phyloP scores from a whole-genome alignment of 1,140 invertebrate genomes.

The Panagrolaimus sp. region DNA sequence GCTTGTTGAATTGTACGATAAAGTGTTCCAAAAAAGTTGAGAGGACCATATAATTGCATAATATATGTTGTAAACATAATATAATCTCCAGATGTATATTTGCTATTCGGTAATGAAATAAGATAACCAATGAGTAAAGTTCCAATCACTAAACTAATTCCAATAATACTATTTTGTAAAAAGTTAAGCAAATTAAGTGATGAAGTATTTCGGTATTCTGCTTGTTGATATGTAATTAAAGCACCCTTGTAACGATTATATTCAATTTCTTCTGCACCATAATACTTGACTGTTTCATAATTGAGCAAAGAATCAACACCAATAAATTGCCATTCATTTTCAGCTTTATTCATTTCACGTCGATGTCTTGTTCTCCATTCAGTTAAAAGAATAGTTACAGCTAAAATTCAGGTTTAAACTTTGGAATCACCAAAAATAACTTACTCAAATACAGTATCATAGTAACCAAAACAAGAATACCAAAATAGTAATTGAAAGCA shows the following conservation, averaged over 20 bases:
- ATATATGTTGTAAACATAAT: slow-evolving; percentile 88
- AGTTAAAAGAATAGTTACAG: slow-evolving; percentile 76
- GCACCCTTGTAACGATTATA: slow-evolving; percentile 75
- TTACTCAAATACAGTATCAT: slow-evolving; percentile 87
- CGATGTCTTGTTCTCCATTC: slow-evolving; percentile 94
- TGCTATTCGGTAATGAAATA: slow-evolving; percentile 66
- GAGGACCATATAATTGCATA: slow-evolving; percentile 86
- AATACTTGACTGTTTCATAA: slow-evolving; percentile 97
- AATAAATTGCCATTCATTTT: slow-evolving; percentile 81
- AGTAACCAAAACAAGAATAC: slow-evolving; percentile 82
- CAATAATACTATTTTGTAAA: slow-evolving; percentile 65
- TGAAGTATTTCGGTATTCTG: slow-evolving; percentile 78
- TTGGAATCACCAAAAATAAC: slow-evolving; percentile 37
- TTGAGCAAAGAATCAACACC: slow-evolving; percentile 93
- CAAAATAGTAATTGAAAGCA: slow-evolving; percentile 85
- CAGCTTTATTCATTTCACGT: slow-evolving; percentile 81
- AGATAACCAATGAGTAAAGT: slow-evolving; percentile 80
- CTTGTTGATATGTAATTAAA: slow-evolving; percentile 68
- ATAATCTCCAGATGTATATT: slow-evolving; percentile 83
- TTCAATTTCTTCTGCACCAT: slow-evolving; percentile 84
- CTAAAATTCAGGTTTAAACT: slow-evolving; percentile 62
- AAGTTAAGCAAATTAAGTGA: slow-evolving; percentile 65
- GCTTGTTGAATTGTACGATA: slow-evolving; percentile 92
- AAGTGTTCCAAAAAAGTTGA: slow-evolving; percentile 97
- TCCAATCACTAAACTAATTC: slow-evolving; percentile 74